Evolutionary conservation across 2,113 vertebrate species (phyloP), one percentile per base, ranked within the genome.

Genomic region (Xiphophorus couchianus): DNA sequence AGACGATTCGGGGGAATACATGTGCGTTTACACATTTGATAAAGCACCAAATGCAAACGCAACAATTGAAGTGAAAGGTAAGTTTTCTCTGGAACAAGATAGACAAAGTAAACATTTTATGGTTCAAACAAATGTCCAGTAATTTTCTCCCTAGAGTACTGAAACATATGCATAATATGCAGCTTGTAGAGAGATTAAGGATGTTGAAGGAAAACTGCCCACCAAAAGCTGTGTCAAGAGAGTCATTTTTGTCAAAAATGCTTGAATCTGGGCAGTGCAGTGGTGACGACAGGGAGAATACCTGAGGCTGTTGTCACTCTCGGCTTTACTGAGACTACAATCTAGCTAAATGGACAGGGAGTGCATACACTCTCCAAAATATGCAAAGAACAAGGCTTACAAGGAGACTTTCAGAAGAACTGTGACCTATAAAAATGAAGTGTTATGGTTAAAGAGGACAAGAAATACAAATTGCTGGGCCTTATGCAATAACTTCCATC

Each of bases 51-150:
- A 96, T 86, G 98, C 96, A 90, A 99, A 99, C n/a, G 96, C 96
- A 71, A 97, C 97, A 84, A 98, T 99, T 86, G 96, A 99, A 93
- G 95, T 99, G 62, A 98, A 97, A 98, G 97, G 98, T 99, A 97
- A 89, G 93, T 71, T 68, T 62, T 29, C 37, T 42, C 28, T 25
- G 12, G 17, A 48, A 48, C 39, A 42, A 42, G 39, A 15, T 42
- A 42, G 39, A 25, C 22, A n/a, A 58, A n/a, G 6, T 58, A 10
- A 58, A n/a, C 17, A 19, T 48, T 25, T 22, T 11, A 25, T 65
- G 31, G 8, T 11, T 25, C 37, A 68, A 66, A 60, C 13, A 66
- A 68, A 0, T 37, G 65, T 42, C 33, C n/a, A n/a, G 51, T 58
- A 22, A n/a, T 58, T 54, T 54, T 8, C 19, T 54, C 48, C 48